phyloP scores from a whole-genome alignment of 1,140 invertebrate species.

The Laupala kohalensis region DNA sequence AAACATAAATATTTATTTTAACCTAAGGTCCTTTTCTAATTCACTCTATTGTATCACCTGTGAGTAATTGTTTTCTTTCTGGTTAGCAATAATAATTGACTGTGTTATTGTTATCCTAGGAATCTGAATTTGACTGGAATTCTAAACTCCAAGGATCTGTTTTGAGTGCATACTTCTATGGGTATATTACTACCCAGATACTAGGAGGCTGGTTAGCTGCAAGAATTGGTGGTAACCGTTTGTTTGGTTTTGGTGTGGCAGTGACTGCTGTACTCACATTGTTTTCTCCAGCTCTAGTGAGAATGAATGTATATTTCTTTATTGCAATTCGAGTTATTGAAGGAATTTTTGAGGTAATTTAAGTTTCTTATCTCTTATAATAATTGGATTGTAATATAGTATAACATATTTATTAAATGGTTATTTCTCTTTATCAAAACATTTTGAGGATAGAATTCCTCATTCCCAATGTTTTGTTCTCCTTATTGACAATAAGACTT shows the following conservation, averaged over 20 bases:
- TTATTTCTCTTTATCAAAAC: too few relatives aligned
- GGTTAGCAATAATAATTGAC: too few relatives aligned
- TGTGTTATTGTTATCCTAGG: too few relatives aligned
- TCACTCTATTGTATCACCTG: too few relatives aligned
- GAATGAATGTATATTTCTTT: conserved; percentile 21
- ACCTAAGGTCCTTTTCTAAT: too few relatives aligned
- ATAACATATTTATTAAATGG: too few relatives aligned
- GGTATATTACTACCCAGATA: conserved; percentile 34
- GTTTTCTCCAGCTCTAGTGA: conserved; percentile 16
- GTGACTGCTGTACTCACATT: conserved; percentile 29
- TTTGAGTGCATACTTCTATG: conserved; percentile 39
- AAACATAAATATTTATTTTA: too few relatives aligned
- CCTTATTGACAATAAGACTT: too few relatives aligned
- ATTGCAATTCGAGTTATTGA: conserved; percentile 34
- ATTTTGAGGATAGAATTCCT: too few relatives aligned
- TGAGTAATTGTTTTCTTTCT: too few relatives aligned
- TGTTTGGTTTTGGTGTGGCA: conserved; percentile 31
- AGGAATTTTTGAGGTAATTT: conserved; percentile 39
- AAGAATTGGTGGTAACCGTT: conserved; percentile 26
- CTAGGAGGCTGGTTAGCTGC: conserved; percentile 26
- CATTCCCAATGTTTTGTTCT: too few relatives aligned
- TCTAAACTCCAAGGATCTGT: conserved; percentile 32
- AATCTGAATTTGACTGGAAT: conserved; percentile 35
- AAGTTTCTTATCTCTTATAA: neutral
- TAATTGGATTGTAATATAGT: too few relatives aligned